phyloP scores from a whole-genome alignment of 1,140 invertebrate genomes.

The Pinna nobilis region DNA sequence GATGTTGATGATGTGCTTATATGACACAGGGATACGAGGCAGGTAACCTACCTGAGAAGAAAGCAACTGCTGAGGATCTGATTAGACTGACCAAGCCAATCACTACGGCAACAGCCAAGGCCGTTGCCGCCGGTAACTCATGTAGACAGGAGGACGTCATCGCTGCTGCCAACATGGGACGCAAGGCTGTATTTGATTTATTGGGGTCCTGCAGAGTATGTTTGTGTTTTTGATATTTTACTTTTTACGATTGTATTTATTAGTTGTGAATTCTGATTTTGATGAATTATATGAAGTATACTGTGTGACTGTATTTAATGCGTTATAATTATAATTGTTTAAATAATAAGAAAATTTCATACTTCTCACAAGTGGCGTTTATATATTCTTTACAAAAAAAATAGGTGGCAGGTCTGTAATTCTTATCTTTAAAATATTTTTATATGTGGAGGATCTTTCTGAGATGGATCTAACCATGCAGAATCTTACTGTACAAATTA shows the following conservation, averaged over 20 bases:
- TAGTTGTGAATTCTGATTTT: background rate
- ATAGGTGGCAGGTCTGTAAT: too few species aligned
- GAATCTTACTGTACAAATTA: too few species aligned
- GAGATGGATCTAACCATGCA: too few species aligned
- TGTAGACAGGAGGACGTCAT: conserved; percentile 97
- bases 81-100: conserved; percentile 95
- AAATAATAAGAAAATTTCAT: background rate
- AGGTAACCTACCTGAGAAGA: conserved; percentile 75
- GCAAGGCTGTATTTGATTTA: conserved; percentile 96
- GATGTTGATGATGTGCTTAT: background rate
- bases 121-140: conserved; percentile 95
- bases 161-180: conserved; percentile 95
- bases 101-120: conserved; percentile 95
- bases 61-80: conserved; percentile 92
- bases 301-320: background rate
- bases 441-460: too few species aligned
- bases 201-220: conserved; percentile 88
- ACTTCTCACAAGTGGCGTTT: background rate
- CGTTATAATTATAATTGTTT: background rate
- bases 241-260: too few species aligned
- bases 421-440: too few species aligned
- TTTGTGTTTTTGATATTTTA: too few species aligned
- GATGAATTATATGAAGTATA: background rate
- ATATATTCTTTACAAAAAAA: too few species aligned
- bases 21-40: conserved; percentile 82